Conservation (phyloP, 1,140 invertebrate species). For the Lucilia cuprina region DNA sequence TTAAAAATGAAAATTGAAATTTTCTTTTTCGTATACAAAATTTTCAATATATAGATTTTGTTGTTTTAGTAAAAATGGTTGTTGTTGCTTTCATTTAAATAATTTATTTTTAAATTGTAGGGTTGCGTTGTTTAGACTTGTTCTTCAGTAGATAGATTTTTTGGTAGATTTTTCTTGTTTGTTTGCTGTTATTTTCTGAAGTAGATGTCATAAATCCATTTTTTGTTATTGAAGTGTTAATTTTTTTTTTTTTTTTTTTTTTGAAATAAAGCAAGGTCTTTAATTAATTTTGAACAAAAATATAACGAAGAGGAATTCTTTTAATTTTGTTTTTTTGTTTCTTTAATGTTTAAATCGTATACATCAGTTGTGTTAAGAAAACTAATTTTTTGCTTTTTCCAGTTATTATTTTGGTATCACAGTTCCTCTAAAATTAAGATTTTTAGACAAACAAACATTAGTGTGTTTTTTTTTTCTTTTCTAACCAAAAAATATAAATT, state of each 20-base stretch:
- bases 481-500: not conserved
- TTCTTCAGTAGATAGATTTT: not conserved
- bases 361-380: not conserved
- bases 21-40: not conserved
- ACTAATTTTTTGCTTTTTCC: not conserved
- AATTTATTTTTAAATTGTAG: not conserved
- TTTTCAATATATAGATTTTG: not conserved
- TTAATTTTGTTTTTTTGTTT: conserved; percentile 20
- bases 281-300: not conserved
- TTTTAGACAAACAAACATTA: not conserved
- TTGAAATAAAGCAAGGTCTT: not conserved
- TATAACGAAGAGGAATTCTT: not conserved
- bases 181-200: conserved; percentile 13
- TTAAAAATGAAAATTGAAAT: not conserved
- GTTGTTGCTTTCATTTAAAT: not conserved
- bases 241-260: conserved; percentile 4
- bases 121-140: not conserved
- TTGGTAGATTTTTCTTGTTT: conserved; percentile 10
- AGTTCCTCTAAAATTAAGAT: not conserved
- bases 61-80: conserved; percentile 7
- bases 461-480: not conserved
- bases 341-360: not conserved
- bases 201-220: conserved; percentile 39
- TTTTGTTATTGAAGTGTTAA: not conserved
- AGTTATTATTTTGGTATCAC: not conserved